phyloP scores from a whole-genome alignment of 2,113 vertebrate species.

The Otolemur garnettii region DNA sequence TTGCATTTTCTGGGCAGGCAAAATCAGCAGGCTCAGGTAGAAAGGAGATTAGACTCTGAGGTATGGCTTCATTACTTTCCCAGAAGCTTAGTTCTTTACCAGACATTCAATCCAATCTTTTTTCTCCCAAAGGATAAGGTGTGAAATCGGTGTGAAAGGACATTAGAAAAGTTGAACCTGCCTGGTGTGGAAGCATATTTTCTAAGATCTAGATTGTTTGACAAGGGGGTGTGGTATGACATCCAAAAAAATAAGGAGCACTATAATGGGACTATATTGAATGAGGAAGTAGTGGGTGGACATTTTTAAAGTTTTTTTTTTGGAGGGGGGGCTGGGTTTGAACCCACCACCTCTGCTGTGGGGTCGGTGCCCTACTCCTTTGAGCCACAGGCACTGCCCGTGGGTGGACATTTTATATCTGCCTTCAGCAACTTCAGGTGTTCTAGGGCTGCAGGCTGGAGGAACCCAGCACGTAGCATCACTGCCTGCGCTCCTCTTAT shows the following conservation, averaged over 20 bases:
- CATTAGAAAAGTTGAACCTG: not conserved
- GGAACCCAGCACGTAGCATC: too few species aligned
- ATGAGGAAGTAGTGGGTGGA: not conserved
- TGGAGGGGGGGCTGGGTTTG: too few species aligned
- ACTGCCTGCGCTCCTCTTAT: too few species aligned
- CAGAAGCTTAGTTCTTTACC: constrained; percentile 17
- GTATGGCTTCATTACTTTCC: not conserved
- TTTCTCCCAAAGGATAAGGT: not conserved
- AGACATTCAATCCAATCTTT: not conserved
- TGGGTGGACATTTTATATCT: not conserved
- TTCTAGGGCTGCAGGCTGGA: not conserved
- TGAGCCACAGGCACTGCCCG: too few species aligned
- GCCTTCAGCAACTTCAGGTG: not conserved
- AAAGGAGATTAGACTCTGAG: not conserved
- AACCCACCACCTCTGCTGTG: too few species aligned
- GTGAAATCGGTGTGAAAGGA: not conserved
- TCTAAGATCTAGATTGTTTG: not conserved
- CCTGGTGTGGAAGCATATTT: not conserved
- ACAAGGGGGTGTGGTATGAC: not conserved
- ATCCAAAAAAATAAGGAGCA: not conserved
- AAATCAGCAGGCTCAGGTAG: not conserved
- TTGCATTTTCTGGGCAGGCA: not conserved
- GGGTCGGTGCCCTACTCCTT: too few species aligned
- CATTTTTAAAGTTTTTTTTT: not conserved
- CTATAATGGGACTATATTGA: not conserved